Base-by-base conservation (phyloP, 2,113 vertebrate genomes). In the Melanerpes formicivorus region DNA sequence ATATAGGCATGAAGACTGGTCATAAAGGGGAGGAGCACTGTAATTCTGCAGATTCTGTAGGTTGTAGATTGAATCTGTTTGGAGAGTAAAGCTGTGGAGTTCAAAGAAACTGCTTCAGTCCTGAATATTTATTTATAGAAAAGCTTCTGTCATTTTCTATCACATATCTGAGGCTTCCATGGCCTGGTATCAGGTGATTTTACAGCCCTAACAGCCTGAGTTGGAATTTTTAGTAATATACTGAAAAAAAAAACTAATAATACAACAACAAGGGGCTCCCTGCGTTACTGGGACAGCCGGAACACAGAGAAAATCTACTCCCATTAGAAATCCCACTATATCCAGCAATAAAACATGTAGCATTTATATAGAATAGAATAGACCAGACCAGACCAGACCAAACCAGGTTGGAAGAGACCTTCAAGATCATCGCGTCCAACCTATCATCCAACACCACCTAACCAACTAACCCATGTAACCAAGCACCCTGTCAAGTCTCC, bases 1-100 rank as follows among this genome's bases (percentile, higher is more conserved):
- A n/a, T 34, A 10, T 26, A 13, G n/a, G 21, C 48, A 67, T 3
- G 26, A 64, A 60, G 34, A 52, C 6, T 9, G 12, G n/a, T 23
- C 56, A 34, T 4, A 11, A 91, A 78, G 6, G 13, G 56, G 90
- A 65, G 14, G 22, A 75, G 15, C 8, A 27, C 18, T 0, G 0
- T 37, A 15, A 30, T 44, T 48, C 11, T 65, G 25, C 46, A 26
- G 7, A 19, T 58, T 50, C 46, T 48, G 17, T 32, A 46, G 18
- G 44, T 6, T 65, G 27, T 18, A 37, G 42, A 46, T 42, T 19
- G 19, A 72, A 34, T 42, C 18, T 12, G 23, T 12, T 29, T 46
- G 52, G 46, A 22, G 4, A 40, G 56, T 44, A 77, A 90, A 80
- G 34, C 14, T 83, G 21, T 9, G 59, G 60, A 67, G 29, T 34